These are phyloP conservation scores for Drosophila athabasca DNA, from an alignment of 1,140 invertebrate species.

Conservation along the genomic window DNA sequence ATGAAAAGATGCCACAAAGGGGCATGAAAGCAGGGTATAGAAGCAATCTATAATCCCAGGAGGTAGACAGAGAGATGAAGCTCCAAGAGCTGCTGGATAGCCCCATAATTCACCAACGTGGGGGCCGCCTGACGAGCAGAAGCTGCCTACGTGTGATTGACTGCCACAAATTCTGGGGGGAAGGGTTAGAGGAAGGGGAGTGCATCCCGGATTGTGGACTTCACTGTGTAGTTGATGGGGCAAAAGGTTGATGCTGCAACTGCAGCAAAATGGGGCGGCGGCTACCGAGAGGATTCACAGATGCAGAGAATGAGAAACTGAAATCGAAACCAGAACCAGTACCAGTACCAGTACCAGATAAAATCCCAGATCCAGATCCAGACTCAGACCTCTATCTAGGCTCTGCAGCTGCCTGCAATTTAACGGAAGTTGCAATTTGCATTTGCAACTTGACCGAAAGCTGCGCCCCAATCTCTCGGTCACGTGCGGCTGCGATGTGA, in stretches of 20 bases:
- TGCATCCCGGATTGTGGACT: not conserved
- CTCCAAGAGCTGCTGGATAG: conserved; percentile 15
- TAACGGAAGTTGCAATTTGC: conserved; percentile 80
- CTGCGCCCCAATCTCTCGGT: conserved; percentile 47
- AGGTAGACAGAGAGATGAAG: conserved; percentile 21
- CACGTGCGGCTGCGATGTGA: conserved; percentile 49
- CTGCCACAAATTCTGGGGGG: conserved; percentile 18
- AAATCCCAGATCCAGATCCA: conserved; percentile 39
- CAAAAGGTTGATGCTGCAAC: conserved; percentile 39
- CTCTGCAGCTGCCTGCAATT: conserved; percentile 51
- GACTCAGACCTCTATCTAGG: conserved; percentile 9
- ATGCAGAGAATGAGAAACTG: conserved; percentile 3
- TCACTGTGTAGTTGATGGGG: not conserved
- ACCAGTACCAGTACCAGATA: conserved; percentile 4
- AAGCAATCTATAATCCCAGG: conserved; percentile 11
- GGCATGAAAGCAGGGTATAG: conserved; percentile 21
- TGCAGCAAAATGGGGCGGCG: conserved; percentile 13
- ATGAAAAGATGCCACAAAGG: conserved; percentile 14
- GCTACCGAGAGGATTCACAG: conserved; percentile 4
- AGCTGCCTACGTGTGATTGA: conserved; percentile 69
- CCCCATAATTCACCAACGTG: conserved; percentile 49
- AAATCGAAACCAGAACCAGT: conserved; percentile 33
- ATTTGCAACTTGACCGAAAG: conserved; percentile 76
- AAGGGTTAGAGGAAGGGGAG: no score
- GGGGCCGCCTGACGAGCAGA: conserved; percentile 35